Base-by-base conservation (phyloP, 1,140 invertebrate species). In the Anagrus nilaparvatae region DNA sequence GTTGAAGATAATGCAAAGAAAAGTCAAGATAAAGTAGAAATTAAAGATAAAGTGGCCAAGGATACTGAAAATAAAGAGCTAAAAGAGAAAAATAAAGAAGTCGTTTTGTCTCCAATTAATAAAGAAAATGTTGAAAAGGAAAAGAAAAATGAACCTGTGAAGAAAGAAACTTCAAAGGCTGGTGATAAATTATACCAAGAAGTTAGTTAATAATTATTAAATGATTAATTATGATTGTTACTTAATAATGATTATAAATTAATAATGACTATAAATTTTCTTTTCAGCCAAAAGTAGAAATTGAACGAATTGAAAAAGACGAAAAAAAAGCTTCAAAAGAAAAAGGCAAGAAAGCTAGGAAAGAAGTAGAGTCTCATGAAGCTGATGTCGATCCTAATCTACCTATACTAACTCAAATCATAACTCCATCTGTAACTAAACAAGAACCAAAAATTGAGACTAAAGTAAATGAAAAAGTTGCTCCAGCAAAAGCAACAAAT, bases 21-120 rank as follows among this genome's bases (percentile, higher is more conserved):
- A 23, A 69, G 73, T 21, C 60, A 62, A 25, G 47, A 61, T 2
- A 74, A 72, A 41, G 33, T 40, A 8, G 65, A 67, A 34, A 59
- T 67, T 23, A 72, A 66, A 41, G 70, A 75, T 43, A 73, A 73
- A 50, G 53, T 60, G 25, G 61, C 60, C 18, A 72, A 73, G 42
- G 70, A 73, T 44, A 66, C 61, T 12, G 65, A 71, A 33, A 69
- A 72, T 47, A 68, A 72, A 44, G 66, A 72, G 46, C 48, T 72
- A 12, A 66, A 66, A 32, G 69, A 72, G 40, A 66, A 69, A 34
- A 54, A 65, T 23, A 59, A 64, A 32, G 63, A 63, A 24, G 55
- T 68, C 23, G 50, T 65, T 46, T 53, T 67, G 16, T 58, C 56
- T 20, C 56, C 63, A 12, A 54, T 67, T 34, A 42, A 49, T 9